A percentile compares a stretch with the other conserved stretches of the same genome.
Conservation (phyloP, 1,140 invertebrate species). For the Thaumatotibia leucotreta region DNA sequence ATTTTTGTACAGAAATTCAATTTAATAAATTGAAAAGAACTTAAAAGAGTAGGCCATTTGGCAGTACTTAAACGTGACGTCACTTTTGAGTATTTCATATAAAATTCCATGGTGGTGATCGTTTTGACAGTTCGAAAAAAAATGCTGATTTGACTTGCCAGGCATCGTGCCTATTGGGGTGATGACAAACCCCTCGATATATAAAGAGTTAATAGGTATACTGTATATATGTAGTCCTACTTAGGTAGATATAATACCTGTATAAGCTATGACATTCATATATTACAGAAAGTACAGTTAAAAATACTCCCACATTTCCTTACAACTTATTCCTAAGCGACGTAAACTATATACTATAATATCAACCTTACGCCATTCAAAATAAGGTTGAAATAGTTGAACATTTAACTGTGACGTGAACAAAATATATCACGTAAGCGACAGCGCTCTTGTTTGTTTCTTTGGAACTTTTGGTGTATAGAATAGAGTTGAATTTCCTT, state of each 20-base stretch:
- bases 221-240: no score
- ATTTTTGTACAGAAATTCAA: no score
- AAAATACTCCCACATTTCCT: not conserved
- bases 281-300: not conserved
- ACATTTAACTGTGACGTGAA: not conserved
- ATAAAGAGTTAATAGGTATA: no score
- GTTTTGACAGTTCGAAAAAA: no score
- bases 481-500: not conserved
- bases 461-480: not conserved
- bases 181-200: no score
- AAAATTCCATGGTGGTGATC: no score
- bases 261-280: not conserved
- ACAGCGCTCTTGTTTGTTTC: not conserved
- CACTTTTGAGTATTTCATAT: no score
- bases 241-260: not conserved
- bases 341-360: not conserved
- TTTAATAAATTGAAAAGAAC: no score
- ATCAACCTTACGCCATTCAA: not conserved
- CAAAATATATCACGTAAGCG: not conserved
- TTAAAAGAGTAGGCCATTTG: no score
- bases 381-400: not conserved
- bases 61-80: no score
- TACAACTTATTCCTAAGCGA: not conserved
- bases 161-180: no score
- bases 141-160: no score